phyloP scores from a whole-genome alignment of 2,888 invertebrate genomes.

The Cheilosia grossa region DNA sequence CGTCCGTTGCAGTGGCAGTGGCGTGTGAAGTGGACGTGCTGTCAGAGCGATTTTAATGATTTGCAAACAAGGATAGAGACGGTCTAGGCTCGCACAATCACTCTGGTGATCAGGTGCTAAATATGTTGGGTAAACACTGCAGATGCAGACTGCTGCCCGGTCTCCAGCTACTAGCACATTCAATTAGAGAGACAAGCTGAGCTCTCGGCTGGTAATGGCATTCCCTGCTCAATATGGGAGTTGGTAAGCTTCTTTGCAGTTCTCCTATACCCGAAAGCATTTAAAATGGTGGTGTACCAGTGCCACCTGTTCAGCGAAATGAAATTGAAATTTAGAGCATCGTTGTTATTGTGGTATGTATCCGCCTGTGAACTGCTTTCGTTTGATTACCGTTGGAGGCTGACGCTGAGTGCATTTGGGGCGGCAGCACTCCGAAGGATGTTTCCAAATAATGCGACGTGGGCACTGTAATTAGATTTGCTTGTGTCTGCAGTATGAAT shows the following conservation, averaged over 20 bases:
- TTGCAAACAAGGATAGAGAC: conserved; percentile 59
- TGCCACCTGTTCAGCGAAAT: conserved; percentile 47
- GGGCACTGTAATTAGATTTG: conserved; percentile 44
- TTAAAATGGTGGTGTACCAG: conserved; percentile 14
- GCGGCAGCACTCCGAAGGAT: neutral
- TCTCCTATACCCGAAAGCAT: conserved; percentile 10
- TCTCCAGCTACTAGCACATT: conserved; percentile 27
- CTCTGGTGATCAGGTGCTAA: conserved; percentile 63
- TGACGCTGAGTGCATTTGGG: conserved; percentile 42
- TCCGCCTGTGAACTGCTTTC: conserved; percentile 1
- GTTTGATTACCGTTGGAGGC: conserved; percentile 31
- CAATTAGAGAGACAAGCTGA: conserved; percentile 52
- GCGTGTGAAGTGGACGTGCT: conserved; percentile 69
- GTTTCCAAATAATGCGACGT: conserved; percentile 16
- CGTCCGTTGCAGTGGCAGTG: conserved; percentile 26
- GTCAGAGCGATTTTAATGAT: conserved; percentile 71
- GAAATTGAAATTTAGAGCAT: conserved; percentile 32
- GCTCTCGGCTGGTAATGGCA: conserved; percentile 33
- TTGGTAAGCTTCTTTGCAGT: conserved; percentile 52
- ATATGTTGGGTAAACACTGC: conserved; percentile 53
- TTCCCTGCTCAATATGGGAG: conserved; percentile 39
- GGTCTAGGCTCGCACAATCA: conserved; percentile 31
- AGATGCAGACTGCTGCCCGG: neutral
- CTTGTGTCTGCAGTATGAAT: conserved; percentile 16
- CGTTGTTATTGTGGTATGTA: conserved; percentile 5